Evolutionary conservation across 2,888 invertebrate genomes (phyloP), one percentile per base, ranked within the genome.

Genomic region (Plebejus argus): DNA sequence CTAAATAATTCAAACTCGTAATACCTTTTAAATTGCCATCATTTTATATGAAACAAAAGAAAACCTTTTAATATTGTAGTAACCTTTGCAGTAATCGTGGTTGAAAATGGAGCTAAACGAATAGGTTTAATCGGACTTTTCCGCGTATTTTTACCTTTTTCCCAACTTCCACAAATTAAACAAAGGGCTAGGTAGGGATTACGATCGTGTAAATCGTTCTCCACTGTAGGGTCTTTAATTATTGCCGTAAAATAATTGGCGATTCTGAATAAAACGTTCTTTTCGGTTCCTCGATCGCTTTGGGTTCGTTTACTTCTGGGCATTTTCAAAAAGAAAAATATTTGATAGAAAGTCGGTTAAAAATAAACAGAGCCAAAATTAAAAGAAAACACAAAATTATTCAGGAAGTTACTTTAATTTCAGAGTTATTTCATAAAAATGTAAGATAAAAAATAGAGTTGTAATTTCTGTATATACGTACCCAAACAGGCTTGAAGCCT

Each of bases 181-280:
- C 80, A 80, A 79, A 81, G 77, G 76, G 45, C 77, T 66, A 77
- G 72, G 75, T 77, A 76, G 78, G 76, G 76, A 77, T 78, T 79
- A 78, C 78, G 79, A 77, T 83, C 81, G 82, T 84, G 83, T 82
- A 86, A 85, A 85, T 84, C 81, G 82, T 82, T 79, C 81, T 23
- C 79, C 79, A 80, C 81, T 81, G 80, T 78, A 78, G 72, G 74
- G 79, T 78, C 76, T 79, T 78, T 81, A 79, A 81, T 81, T 82
- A 82, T 81, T 79, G 74, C 77, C 77, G 79, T 79, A 77, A 81
- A 79, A 78, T 81, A 81, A 82, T 82, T 78, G 77, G 71, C 76
- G 79, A 79, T 80, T 78, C 76, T 79, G 71, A 74, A 45, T 70
- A 10, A 6, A 70, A 39, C 23, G 45, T 12, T 45, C 20, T 72